Conservation (phyloP, 2,113 vertebrate genomes). For the Cheirogaleus medius region DNA sequence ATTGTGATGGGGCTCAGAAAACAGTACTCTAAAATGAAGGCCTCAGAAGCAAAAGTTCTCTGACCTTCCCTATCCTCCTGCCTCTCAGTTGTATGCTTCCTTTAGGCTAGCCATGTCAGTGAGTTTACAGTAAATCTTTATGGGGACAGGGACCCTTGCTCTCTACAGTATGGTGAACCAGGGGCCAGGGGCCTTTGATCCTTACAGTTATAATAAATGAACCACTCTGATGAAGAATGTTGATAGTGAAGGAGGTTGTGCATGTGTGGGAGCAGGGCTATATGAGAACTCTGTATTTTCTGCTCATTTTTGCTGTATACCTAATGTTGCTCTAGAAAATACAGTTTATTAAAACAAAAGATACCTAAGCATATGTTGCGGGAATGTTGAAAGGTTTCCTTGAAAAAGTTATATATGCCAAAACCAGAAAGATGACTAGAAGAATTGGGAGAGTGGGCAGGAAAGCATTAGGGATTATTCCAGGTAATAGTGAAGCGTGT, state of each 20-base stretch:
- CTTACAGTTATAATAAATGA: neutral
- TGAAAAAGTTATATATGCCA: neutral
- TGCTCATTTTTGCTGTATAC: neutral
- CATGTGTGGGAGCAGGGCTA: fast-evolving
- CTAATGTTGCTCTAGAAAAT: neutral
- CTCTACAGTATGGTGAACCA: no score
- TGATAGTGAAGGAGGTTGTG: neutral
- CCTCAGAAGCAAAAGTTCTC: no score
- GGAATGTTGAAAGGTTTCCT: neutral
- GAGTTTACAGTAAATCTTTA: no score
- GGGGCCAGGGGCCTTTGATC: no score
- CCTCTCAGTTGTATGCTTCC: no score
- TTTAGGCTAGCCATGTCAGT: no score
- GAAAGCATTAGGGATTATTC: neutral
- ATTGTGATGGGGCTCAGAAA: neutral
- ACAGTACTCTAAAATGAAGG: no score
- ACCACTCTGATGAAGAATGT: neutral
- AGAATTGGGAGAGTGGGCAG: neutral
- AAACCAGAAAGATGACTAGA: neutral
- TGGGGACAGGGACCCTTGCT: no score
- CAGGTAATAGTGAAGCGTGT: neutral
- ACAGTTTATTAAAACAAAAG: neutral
- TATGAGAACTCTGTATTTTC: neutral
- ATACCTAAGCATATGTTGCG: neutral
- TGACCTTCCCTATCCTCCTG: no score